These are phyloP conservation scores for Hyperoplus immaculatus DNA, from an alignment of 2,797 vertebrate genomes.

Conservation along the genomic window DNA sequence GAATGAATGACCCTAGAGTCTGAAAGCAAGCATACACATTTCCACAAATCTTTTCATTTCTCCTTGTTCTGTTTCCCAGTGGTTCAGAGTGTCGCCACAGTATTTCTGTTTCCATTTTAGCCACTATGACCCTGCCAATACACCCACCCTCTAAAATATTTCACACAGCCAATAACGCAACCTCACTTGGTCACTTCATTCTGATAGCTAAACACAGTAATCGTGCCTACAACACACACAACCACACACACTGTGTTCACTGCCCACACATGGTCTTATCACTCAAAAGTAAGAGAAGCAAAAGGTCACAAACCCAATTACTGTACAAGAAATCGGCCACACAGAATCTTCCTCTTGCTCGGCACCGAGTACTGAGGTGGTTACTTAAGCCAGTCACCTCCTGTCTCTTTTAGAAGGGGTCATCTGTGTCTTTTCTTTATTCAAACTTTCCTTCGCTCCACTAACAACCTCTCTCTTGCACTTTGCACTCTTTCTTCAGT, in stretches of 20 bases:
- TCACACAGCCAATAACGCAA: slow-evolving; percentile 55
- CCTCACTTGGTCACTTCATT: slow-evolving; percentile 74
- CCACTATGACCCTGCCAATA: slow-evolving; percentile 64
- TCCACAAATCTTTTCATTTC: slow-evolving; percentile 61
- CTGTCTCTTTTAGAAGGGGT: slow-evolving; percentile 52
- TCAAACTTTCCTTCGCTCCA: slow-evolving; percentile 44
- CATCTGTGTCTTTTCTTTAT: slow-evolving; percentile 51
- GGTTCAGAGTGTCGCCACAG: slow-evolving; percentile 58
- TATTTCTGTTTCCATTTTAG: slow-evolving; percentile 67
- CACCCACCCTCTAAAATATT: slow-evolving; percentile 70
- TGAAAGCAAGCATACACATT: slow-evolving; percentile 54
- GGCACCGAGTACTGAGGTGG: slow-evolving; percentile 33
- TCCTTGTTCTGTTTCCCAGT: slow-evolving; percentile 50
- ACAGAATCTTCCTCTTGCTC: slow-evolving; percentile 51
- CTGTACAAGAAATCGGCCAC: slow-evolving; percentile 52
- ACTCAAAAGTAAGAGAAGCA: slow-evolving; percentile 70
- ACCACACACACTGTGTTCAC: slow-evolving; percentile 48
- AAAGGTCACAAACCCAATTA: slow-evolving; percentile 81
- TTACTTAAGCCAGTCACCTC: slow-evolving; percentile 54
- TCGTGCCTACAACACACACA: slow-evolving; percentile 57
- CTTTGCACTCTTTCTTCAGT: slow-evolving; percentile 50
- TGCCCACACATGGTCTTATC: slow-evolving; percentile 82
- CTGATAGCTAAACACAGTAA: slow-evolving; percentile 68
- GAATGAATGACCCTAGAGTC: slow-evolving; percentile 50
- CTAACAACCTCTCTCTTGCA: slow-evolving; percentile 43